Evolutionary conservation across 2,888 invertebrate genomes (phyloP).

Genomic region (Ichneumoninae sp.): DNA sequence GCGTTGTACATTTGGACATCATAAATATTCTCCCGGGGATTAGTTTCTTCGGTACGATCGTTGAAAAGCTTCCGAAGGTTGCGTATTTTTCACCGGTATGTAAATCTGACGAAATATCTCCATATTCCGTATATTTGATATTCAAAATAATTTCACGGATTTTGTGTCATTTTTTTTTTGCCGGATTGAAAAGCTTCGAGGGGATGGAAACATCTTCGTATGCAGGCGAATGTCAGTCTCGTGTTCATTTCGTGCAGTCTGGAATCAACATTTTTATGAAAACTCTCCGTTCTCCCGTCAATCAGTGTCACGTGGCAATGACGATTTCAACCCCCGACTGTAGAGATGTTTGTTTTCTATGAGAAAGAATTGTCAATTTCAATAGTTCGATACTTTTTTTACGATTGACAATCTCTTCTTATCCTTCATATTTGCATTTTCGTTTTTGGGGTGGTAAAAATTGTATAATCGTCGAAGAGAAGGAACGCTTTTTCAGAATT

Average conservation of each 20-base stretch:
- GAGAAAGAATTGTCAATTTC: too few relatives aligned
- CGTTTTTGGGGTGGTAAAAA: not conserved
- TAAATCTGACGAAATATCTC: not conserved
- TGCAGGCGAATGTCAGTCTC: not conserved
- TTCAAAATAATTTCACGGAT: not conserved
- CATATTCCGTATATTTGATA: not conserved
- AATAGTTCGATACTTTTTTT: too few relatives aligned
- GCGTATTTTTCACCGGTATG: not conserved
- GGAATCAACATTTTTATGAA: not conserved
- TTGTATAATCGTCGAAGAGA: not conserved
- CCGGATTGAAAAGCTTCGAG: not conserved
- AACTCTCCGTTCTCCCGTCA: not conserved
- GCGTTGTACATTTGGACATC: not conserved
- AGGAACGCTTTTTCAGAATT: not conserved
- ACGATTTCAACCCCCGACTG: too few relatives aligned
- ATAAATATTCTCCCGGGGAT: constrained; percentile 1
- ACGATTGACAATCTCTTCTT: too few relatives aligned
- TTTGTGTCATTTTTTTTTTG: not conserved
- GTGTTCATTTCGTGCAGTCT: not conserved
- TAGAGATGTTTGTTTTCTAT: too few relatives aligned
- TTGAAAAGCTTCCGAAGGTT: not conserved
- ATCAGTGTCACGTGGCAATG: not conserved
- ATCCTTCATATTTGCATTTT: too few relatives aligned
- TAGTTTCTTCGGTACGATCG: not conserved
- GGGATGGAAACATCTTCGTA: not conserved